Percentiles rank a stretch among this genome's conserved stretches.
phyloP scores from a whole-genome alignment of 2,888 invertebrate genomes.

The Drosophila diplacantha region DNA sequence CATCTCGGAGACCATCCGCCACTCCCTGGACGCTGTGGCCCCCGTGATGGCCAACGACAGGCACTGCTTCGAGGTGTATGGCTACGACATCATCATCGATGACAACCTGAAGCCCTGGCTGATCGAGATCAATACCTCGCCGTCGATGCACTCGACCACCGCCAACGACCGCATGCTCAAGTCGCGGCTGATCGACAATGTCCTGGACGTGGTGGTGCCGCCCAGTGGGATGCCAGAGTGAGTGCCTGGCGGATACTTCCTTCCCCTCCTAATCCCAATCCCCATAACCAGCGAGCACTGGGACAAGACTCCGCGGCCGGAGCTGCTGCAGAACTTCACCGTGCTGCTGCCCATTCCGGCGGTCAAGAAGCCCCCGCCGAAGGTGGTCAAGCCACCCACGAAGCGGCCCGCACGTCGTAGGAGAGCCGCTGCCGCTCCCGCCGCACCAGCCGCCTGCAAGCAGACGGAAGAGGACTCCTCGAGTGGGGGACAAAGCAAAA shows the following conservation, averaged over 20 bases:
- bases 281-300: slow-evolving; percentile 81
- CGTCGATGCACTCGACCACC: slow-evolving; percentile 95
- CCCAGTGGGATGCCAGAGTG: slow-evolving; percentile 90
- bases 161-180: slow-evolving; percentile 95
- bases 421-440: neutral
- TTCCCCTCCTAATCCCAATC: no score
- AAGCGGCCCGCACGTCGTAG: slow-evolving; percentile 8
- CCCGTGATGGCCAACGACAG: slow-evolving; percentile 95
- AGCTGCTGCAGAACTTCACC: slow-evolving; percentile 87
- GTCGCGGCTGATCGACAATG: slow-evolving; percentile 94
- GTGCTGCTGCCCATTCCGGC: slow-evolving; percentile 36
- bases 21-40: slow-evolving; percentile 94
- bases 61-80: slow-evolving; percentile 89
- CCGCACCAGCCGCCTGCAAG: neutral
- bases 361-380: slow-evolving; percentile 5
- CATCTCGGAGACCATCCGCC: slow-evolving; percentile 93
- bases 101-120: slow-evolving; percentile 96
- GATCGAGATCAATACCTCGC: slow-evolving; percentile 96
- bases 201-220: slow-evolving; percentile 92
- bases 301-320: slow-evolving; percentile 87
- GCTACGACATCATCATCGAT: slow-evolving; percentile 96
- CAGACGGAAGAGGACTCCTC: neutral
- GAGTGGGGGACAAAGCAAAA: neutral
- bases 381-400: neutral
- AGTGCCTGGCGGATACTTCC: slow-evolving; percentile 15